Percentiles rank a stretch among this genome's conserved stretches.
These are phyloP conservation scores for Turritopsis rubra DNA, from an alignment of 30 jellyfish, hydroid and myxozoan species.

Conservation along the genomic window DNA sequence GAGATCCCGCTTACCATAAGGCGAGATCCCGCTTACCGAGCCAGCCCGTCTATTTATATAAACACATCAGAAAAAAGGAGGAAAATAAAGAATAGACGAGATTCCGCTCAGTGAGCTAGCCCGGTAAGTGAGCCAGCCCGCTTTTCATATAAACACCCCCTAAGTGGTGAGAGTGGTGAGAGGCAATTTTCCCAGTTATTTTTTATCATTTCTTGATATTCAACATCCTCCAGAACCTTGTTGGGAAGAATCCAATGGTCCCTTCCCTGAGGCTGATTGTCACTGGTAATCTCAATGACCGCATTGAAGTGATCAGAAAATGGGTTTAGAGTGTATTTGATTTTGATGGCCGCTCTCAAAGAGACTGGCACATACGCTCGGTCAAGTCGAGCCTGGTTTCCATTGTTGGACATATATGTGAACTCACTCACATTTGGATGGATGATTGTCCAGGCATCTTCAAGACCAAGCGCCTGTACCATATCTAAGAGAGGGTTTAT, in stretches of 20 bases:
- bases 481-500: neutral
- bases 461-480: neutral
- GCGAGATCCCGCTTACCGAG: too few species aligned
- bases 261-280: neutral
- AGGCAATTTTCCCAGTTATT: neutral
- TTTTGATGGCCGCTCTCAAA: neutral
- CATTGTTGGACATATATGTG: neutral
- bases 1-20: too few species aligned
- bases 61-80: too few species aligned
- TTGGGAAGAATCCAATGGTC: neutral
- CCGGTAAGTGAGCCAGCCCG: too few species aligned
- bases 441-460: neutral
- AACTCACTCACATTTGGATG: neutral
- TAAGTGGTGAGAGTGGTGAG: too few species aligned
- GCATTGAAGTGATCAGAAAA: neutral
- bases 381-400: neutral
- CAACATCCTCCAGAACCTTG: neutral
- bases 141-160: too few species aligned
- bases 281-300: neutral
- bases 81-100: too few species aligned
- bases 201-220: too few species aligned
- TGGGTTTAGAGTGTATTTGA: neutral
- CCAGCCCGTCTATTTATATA: too few species aligned
- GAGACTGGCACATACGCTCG: neutral
- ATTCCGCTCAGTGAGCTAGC: too few species aligned